A percentile compares a stretch with the other conserved stretches of the same genome.
phyloP scores from a whole-genome alignment of 1,140 invertebrate genomes.

The Scaptomyza montana region DNA sequence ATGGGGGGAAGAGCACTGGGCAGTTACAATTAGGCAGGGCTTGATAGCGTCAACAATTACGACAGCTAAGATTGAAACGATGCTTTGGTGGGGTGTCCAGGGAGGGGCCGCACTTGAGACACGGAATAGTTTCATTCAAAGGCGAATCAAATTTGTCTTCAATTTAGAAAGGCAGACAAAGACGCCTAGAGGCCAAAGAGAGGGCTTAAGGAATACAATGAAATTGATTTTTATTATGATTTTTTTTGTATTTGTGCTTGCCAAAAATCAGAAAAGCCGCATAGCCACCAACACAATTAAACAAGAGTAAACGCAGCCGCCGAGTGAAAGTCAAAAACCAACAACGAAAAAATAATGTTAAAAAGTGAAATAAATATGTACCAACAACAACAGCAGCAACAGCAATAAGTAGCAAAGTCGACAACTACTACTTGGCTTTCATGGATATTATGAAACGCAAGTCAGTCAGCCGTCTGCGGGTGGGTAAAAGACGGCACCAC shows the following conservation, averaged over 20 bases:
- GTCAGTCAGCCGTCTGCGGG: slow-evolving; percentile 38
- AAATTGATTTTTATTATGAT: slow-evolving; percentile 40
- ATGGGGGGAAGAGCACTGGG: no score
- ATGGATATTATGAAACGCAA: slow-evolving; percentile 55
- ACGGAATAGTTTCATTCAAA: slow-evolving; percentile 46
- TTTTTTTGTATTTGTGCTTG: slow-evolving; percentile 13
- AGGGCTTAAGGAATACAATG: slow-evolving; percentile 39
- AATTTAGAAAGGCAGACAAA: slow-evolving; percentile 49
- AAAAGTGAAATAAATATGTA: slow-evolving; percentile 39
- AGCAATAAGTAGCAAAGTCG: background rate
- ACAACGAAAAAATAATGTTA: slow-evolving; percentile 20
- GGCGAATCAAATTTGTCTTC: slow-evolving; percentile 43
- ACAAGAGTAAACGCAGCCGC: slow-evolving; percentile 30
- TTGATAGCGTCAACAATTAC: slow-evolving; percentile 20
- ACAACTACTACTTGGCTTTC: slow-evolving; percentile 44
- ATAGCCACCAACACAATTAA: slow-evolving; percentile 1
- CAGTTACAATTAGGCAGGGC: slow-evolving; percentile 26
- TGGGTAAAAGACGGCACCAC: background rate
- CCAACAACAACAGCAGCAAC: slow-evolving; percentile 17
- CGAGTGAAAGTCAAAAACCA: slow-evolving; percentile 44
- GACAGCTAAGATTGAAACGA: background rate
- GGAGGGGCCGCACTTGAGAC: slow-evolving; percentile 8
- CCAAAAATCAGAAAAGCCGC: slow-evolving; percentile 35
- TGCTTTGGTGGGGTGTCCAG: no score
- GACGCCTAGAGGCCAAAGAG: slow-evolving; percentile 1